Base-by-base conservation (phyloP, 2,113 vertebrate species). In the Daboia siamensis region DNA sequence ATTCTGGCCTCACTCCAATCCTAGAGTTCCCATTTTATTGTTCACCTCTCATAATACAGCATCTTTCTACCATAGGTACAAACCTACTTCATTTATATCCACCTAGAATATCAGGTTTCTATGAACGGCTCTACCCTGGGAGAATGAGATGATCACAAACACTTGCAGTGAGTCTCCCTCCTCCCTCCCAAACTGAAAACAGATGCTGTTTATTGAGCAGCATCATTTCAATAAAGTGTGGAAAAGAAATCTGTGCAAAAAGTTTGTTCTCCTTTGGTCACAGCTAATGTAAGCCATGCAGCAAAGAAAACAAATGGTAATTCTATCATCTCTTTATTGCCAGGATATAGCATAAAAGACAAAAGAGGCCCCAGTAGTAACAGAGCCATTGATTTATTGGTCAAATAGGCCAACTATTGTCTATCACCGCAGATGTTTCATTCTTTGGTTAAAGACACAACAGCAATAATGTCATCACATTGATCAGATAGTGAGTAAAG, bases 101-200 rank as follows among this genome's bases (percentile, higher is more conserved):
- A 46, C 48, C 85, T 91, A 89, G 87, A 80, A 46, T 93, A 87
- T 64, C 69, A 86, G 56, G 64, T 88, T 91, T 93, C 93, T 88
- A 84, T 6, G 90, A 91, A 88, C 23, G 12, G 86, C 46, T 93
- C 13, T 88, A 87, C 93, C 61, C 86, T 93, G 93, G 93, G 90
- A 93, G 92, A 93, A 90, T 93, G 88, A 93, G 88, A 93, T 93
- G 92, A 93, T 93, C 92, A 48, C 92, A 90, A 93, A 93, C 92
- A 93, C 80, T 93, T 86, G 56, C 88, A 90, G 80, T 54, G 23
- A 90, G 86, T 17, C 56, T 44, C 74, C 88, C 92, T 86, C 92
- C 92, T 90, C 80, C 55, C 90, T 93, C 39, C 74, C 80, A 93
- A 93, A 93, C 92, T 64, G 23, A 93, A 93, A 93, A 93, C 92